Evolutionary conservation across 2,797 vertebrate genomes (phyloP), one percentile per base, ranked within the genome.

Genomic region (Phrynocephalus vlangalii): DNA sequence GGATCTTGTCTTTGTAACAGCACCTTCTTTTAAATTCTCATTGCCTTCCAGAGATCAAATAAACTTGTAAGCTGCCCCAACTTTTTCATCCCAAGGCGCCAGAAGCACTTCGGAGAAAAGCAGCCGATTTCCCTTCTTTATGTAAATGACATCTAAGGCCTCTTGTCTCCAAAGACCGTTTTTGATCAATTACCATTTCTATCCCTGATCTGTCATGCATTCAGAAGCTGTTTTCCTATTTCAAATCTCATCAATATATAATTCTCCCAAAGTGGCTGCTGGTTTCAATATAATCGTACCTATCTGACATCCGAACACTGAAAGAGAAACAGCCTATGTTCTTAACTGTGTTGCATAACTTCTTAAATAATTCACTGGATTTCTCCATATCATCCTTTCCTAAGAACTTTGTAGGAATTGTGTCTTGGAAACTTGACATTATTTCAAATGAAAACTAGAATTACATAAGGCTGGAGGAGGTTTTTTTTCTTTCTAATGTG

Each of bases 121-220:
- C n/a, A 7, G 81, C 87, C 89, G 38, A n/a, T 90, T 89, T 8
- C 0, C 60, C 83, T 85, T 79, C 73, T 90, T 92, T 72, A 79
- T n/a, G 67, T 82, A 89, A 86, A 86, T 86, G 72, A 86, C 83
- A 84, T 87, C 89, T 89, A 48, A 93, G 88, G 86, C 88, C 90
- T 84, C 89, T 83, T 67, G 73, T 5, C 76, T 93, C 90, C 85
- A 75, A 87, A 92, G 87, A 73, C 82, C 87, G 80, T 86, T 93
- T 87, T 91, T 90, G 87, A 91, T 95, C 0, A 70, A 82, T 88
- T 93, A 87, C 52, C 11, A 89, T 73, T 94, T 87, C 68, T 28
- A 60, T 87, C 48, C 52, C 56, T 56, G 76, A 90, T 92, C 79
- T 9, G 63, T 90, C 86, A 92, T 30, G 76, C 90, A 92, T 87